phyloP scores from a whole-genome alignment of 2,888 invertebrate species.

The Dendrolimus pini region DNA sequence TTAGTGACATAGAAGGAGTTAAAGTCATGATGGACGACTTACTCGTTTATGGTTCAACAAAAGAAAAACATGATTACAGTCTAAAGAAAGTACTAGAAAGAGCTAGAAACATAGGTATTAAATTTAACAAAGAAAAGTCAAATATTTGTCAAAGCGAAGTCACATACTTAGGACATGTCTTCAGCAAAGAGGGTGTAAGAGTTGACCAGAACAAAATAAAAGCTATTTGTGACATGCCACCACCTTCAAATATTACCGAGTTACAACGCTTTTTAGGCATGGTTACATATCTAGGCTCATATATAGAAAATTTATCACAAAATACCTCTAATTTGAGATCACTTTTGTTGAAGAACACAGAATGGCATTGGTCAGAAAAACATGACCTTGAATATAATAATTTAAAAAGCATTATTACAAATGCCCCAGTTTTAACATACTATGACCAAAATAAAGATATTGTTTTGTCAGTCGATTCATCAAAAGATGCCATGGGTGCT shows the following conservation, averaged over 20 bases:
- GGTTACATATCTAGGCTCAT: not conserved
- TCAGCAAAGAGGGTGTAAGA: not conserved
- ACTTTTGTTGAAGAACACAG: too few relatives aligned
- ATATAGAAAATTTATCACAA: too few relatives aligned
- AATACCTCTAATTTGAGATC: too few relatives aligned
- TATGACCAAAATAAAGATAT: not conserved
- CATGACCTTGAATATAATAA: slow-evolving; percentile 1
- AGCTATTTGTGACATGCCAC: slow-evolving; percentile 2
- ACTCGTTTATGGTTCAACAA: slow-evolving; percentile 11
- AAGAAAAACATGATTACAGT: slow-evolving; percentile 6
- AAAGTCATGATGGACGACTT: slow-evolving; percentile 15
- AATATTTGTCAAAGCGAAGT: slow-evolving; percentile 5
- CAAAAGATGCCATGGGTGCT: slow-evolving; percentile 4
- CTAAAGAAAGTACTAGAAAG: slow-evolving; percentile 11
- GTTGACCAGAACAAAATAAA: slow-evolving; percentile 1
- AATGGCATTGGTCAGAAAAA: not conserved
- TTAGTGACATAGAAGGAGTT: slow-evolving; percentile 5
- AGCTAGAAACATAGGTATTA: slow-evolving; percentile 11
- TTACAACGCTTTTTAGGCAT: slow-evolving; percentile 2
- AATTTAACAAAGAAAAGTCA: slow-evolving; percentile 15
- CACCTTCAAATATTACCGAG: not conserved
- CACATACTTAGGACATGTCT: slow-evolving; percentile 7
- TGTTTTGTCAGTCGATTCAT: slow-evolving; percentile 2
- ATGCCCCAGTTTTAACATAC: not conserved
- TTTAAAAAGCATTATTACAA: not conserved